Evolutionary conservation across 2,888 invertebrate species (phyloP).

Genomic region (Volucella bombylans): DNA sequence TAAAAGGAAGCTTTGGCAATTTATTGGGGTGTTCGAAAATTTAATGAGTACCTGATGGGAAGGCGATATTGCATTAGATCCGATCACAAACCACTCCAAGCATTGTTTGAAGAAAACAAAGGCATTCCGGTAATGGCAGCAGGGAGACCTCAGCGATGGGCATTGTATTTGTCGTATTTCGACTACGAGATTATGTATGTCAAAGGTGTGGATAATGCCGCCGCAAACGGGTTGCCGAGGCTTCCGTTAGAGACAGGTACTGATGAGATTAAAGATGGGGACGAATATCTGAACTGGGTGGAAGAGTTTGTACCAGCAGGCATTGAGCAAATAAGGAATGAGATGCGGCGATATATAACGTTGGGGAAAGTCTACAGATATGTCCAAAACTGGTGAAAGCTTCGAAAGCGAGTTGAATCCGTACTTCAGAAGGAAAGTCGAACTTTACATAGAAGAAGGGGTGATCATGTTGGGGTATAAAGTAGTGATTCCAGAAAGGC

Average conservation of each 20-base stretch:
- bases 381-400: background rate
- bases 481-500: slow-evolving; percentile 6
- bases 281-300: background rate
- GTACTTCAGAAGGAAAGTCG: slow-evolving; percentile 4
- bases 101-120: slow-evolving; percentile 30
- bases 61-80: slow-evolving; percentile 31
- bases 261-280: background rate
- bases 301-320: no score
- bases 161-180: slow-evolving; percentile 33
- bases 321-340: background rate
- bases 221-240: slow-evolving; percentile 11
- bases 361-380: slow-evolving; percentile 2
- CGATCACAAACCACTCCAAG: slow-evolving; percentile 42
- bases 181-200: slow-evolving; percentile 30
- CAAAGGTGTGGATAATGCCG: slow-evolving; percentile 24
- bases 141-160: slow-evolving; percentile 42
- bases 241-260: background rate
- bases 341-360: background rate
- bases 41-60: slow-evolving; percentile 74
- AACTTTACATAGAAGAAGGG: slow-evolving; percentile 1
- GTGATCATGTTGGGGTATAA: slow-evolving; percentile 37
- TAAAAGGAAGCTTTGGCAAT: slow-evolving; percentile 18
- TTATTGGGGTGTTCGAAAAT: slow-evolving; percentile 14
- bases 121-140: slow-evolving; percentile 36
- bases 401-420: background rate